Conservation (phyloP, 1,140 invertebrate genomes). For the Ephestia elutella region DNA sequence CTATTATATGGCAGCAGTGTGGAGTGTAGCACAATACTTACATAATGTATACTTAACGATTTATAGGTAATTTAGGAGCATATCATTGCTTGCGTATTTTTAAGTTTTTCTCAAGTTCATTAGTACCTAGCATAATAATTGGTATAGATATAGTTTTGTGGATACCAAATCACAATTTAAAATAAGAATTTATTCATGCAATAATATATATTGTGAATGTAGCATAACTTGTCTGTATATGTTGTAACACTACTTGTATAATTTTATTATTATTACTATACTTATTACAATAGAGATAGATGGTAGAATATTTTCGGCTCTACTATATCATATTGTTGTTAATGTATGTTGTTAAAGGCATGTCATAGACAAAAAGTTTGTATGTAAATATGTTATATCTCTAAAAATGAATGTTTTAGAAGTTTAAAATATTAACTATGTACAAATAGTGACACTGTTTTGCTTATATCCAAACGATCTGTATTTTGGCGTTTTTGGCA, state of each 20-base stretch:
- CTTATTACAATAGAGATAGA: conserved; percentile 31
- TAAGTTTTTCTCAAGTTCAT: background rate
- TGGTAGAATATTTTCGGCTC: conserved; percentile 39
- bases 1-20: conserved; percentile 21
- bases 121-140: background rate
- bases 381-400: conserved; percentile 51
- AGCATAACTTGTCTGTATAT: conserved; percentile 46
- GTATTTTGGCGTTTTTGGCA: conserved; percentile 40
- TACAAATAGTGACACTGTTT: conserved; percentile 39
- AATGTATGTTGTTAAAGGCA: conserved; percentile 48
- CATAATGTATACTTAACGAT: conserved; percentile 38
- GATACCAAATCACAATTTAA: conserved; percentile 40
- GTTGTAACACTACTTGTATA: conserved; percentile 41
- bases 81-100: conserved; percentile 19
- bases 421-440: conserved; percentile 25
- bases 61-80: conserved; percentile 15
- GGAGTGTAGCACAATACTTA: conserved; percentile 59
- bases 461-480: conserved; percentile 35
- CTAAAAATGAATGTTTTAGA: conserved; percentile 24
- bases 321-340: conserved; percentile 43
- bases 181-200: conserved; percentile 16
- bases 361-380: conserved; percentile 46
- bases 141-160: background rate
- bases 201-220: conserved; percentile 29
- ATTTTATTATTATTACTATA: conserved; percentile 18